phyloP scores from a whole-genome alignment of 2,888 invertebrate species.

The Didymodactylos carnosus region DNA sequence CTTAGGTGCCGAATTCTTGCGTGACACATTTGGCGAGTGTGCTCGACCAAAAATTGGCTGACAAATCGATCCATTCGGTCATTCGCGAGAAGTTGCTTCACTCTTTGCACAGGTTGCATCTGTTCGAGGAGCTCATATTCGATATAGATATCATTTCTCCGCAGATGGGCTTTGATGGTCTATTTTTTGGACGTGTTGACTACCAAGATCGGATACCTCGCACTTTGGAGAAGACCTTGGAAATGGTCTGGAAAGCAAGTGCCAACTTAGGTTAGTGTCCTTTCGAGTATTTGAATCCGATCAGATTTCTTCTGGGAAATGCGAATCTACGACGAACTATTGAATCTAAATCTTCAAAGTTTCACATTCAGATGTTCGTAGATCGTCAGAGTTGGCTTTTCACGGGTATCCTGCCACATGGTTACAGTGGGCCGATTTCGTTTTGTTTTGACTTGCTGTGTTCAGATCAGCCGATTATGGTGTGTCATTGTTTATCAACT shows the following conservation, averaged over 20 bases:
- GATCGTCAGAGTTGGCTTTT: slow-evolving; percentile 41
- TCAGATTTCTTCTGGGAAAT: no score
- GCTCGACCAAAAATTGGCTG: slow-evolving; percentile 55
- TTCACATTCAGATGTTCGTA: background rate
- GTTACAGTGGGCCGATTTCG: slow-evolving; percentile 62
- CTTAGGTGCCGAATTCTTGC: slow-evolving; percentile 37
- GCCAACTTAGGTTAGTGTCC: slow-evolving; percentile 35
- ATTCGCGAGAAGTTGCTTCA: slow-evolving; percentile 63
- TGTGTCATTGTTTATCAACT: background rate
- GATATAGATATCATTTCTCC: background rate
- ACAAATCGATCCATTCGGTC: slow-evolving; percentile 74
- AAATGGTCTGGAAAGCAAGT: slow-evolving; percentile 62
- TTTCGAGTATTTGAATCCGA: no score
- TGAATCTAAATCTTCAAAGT: background rate
- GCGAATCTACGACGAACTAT: no score
- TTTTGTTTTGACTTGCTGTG: slow-evolving; percentile 82
- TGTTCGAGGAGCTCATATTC: background rate
- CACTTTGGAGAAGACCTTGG: slow-evolving; percentile 45
- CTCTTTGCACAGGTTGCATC: slow-evolving; percentile 36
- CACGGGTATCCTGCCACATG: slow-evolving; percentile 52
- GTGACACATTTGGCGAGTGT: slow-evolving; percentile 40
- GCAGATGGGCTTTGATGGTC: slow-evolving; percentile 3
- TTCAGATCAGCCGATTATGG: slow-evolving; percentile 49
- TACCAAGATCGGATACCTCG: slow-evolving; percentile 55
- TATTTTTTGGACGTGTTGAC: slow-evolving; percentile 12